phyloP scores from a whole-genome alignment of 2,113 vertebrate species.

The Pipra filicauda region DNA sequence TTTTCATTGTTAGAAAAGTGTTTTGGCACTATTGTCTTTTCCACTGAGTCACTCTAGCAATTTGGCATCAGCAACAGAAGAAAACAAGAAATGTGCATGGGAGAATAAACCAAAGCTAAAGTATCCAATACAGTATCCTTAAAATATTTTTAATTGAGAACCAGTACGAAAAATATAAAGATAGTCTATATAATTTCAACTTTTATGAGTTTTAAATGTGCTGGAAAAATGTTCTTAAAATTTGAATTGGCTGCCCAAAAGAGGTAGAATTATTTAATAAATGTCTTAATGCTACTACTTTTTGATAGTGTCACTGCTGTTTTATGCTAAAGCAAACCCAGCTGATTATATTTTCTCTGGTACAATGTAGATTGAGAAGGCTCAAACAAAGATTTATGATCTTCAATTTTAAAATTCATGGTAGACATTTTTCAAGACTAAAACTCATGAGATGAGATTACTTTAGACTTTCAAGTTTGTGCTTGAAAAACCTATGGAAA shows the following conservation, averaged over 20 bases:
- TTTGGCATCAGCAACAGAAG: background rate
- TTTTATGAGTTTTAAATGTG: background rate
- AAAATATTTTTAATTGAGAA: background rate
- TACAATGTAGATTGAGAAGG: background rate
- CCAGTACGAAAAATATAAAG: background rate
- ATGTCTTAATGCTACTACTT: background rate
- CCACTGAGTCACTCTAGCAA: background rate
- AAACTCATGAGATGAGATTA: background rate
- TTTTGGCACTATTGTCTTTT: background rate
- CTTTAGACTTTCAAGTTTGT: background rate
- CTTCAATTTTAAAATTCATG: background rate
- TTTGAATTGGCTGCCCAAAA: background rate
- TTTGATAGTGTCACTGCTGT: background rate
- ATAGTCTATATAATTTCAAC: background rate
- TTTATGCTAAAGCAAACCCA: background rate
- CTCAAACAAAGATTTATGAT: background rate
- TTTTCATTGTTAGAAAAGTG: background rate
- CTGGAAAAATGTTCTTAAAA: background rate
- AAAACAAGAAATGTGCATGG: background rate
- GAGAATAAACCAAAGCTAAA: background rate
- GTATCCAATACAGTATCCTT: background rate
- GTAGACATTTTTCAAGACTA: background rate
- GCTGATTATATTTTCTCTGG: background rate
- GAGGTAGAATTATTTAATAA: background rate
- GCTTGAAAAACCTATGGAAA: rapidly evolving